Evolutionary conservation across 2,888 invertebrate species (phyloP).

Genomic region (Nysson spinosus): DNA sequence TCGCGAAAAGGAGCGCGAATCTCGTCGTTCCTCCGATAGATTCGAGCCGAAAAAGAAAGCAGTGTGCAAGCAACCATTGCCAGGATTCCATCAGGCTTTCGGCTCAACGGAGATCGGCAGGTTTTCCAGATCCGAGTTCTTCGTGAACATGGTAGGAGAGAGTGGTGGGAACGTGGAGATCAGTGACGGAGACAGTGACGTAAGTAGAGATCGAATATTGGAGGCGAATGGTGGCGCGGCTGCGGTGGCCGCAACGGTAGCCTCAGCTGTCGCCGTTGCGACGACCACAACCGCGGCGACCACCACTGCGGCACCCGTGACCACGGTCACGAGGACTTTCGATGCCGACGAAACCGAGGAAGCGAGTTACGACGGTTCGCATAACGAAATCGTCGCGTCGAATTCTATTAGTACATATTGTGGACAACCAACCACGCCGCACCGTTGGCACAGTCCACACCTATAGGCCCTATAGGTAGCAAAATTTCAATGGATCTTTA

Average conservation of each 20-base stretch:
- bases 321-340: slow-evolving; percentile 37
- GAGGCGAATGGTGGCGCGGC: slow-evolving; percentile 15
- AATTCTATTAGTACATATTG: slow-evolving; percentile 42
- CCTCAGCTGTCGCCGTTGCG: slow-evolving; percentile 4
- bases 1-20: slow-evolving; percentile 50
- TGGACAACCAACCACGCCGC: slow-evolving; percentile 55
- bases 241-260: neutral
- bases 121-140: slow-evolving; percentile 84
- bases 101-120: slow-evolving; percentile 92
- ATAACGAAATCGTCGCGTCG: slow-evolving; percentile 36
- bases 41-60: slow-evolving; percentile 57
- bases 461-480: slow-evolving; percentile 72
- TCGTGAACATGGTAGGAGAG: slow-evolving; percentile 81
- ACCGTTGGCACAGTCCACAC: slow-evolving; percentile 76
- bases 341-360: slow-evolving; percentile 41
- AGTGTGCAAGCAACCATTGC: slow-evolving; percentile 80
- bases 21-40: slow-evolving; percentile 46
- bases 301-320: slow-evolving; percentile 16
- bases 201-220: slow-evolving; percentile 52
- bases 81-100: slow-evolving; percentile 91
- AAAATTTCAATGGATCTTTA: slow-evolving; percentile 67
- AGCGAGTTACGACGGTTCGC: slow-evolving; percentile 35
- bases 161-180: slow-evolving; percentile 29
- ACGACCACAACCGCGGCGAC: slow-evolving; percentile 18
- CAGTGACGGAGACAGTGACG: slow-evolving; percentile 32